These are phyloP conservation scores for Microplitis demolitor DNA, from an alignment of 1,140 invertebrate genomes.

Conservation along the genomic window DNA sequence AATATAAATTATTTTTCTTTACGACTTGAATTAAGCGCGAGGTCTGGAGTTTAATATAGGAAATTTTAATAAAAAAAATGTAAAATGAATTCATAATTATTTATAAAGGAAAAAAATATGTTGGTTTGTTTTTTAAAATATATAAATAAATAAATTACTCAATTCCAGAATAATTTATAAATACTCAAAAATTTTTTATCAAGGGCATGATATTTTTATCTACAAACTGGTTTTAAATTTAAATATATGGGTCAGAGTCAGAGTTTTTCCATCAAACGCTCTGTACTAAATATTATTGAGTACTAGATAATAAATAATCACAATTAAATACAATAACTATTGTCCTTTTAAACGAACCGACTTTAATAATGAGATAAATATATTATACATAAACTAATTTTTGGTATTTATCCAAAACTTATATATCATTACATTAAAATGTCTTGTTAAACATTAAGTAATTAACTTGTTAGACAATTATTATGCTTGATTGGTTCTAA, in stretches of 20 bases:
- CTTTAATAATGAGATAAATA: too few relatives aligned
- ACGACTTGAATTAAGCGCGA: too few relatives aligned
- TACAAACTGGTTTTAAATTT: not conserved
- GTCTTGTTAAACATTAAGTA: too few relatives aligned
- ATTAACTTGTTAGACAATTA: too few relatives aligned
- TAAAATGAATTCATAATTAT: not conserved
- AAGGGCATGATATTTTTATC: slow-evolving; percentile 14
- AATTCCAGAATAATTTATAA: not conserved
- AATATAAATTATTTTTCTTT: not conserved
- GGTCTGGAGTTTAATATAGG: not conserved
- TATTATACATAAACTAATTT: too few relatives aligned
- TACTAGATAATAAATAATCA: not conserved
- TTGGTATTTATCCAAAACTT: too few relatives aligned
- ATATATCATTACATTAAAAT: too few relatives aligned
- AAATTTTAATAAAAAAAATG: not conserved
- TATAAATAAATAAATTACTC: not conserved
- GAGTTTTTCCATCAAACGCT: not conserved
- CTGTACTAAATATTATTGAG: not conserved
- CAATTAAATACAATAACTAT: too few relatives aligned
- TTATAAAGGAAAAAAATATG: too few relatives aligned
- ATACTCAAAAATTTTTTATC: slow-evolving; percentile 7
- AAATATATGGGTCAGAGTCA: slow-evolving; percentile 13
- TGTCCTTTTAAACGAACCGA: too few relatives aligned
- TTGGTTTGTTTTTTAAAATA: not conserved
- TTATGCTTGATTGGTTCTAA: too few relatives aligned